Evolutionary conservation across 2,113 vertebrate genomes (phyloP), one percentile per base, ranked within the genome.

Genomic region (Saccopteryx bilineata): DNA sequence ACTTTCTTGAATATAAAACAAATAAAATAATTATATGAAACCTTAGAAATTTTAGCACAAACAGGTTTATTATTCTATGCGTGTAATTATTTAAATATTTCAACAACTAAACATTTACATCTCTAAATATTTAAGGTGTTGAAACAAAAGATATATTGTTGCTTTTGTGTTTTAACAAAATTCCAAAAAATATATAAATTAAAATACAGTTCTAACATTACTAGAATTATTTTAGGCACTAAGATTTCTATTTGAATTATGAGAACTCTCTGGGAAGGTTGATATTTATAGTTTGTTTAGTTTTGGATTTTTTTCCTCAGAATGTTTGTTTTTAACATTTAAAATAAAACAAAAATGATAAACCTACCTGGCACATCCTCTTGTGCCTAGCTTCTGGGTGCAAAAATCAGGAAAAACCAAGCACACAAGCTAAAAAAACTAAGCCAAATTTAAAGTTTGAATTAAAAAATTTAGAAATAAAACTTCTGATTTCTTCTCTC

Each of bases 351-450:
- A 95, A 90, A 76, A 94, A 74, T 90, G 63, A 5, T 24, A n/a
- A 87, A 58, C 71, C 12, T 98, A 98, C 98, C 98, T 98, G 96
- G 96, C 88, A 81, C 78, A 97, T 60, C 98, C 97, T 97, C 97
- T 98, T 0, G 84, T 97, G 90, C 98, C 98, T 94, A 98, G 90
- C 31, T 98, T 98, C 96, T 97, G 97, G 92, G 98, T 98, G 28
- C 97, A 87, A 68, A 98, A 96, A 54, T 94, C 97, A 0, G 98
- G 98, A 26, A 98, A 98, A 91, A 98, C 98, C 91, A 97, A 94
- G 13, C 23, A 93, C 90, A 98, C 82, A 14, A 98, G 96, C 98
- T 98, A 63, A 87, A 97, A 60, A 65, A 87, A 71, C 39, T 1
- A 96, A 93, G 7, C 2, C 68, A 95, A 83, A 81, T 48, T 81